Evolutionary conservation across 1,140 invertebrate species (phyloP).

Genomic region (Drosophila neocordata): DNA sequence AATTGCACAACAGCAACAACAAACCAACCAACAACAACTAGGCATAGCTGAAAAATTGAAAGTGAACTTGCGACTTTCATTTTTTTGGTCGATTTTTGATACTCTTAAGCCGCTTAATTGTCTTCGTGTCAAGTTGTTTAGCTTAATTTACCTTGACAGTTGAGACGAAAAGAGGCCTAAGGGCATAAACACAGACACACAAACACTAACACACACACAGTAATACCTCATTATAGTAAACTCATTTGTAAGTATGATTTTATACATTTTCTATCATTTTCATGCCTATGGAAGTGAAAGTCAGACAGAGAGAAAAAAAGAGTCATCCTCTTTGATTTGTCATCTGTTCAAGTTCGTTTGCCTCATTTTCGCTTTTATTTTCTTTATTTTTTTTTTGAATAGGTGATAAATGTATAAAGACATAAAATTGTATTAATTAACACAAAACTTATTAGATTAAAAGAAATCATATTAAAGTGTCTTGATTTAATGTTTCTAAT

Average conservation of each 20-base stretch:
- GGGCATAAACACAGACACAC: conserved; percentile 35
- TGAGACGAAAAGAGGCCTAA: conserved; percentile 37
- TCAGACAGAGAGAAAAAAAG: background rate
- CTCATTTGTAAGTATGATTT: conserved; percentile 66
- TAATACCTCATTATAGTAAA: conserved; percentile 17
- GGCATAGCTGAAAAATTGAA: conserved; percentile 65
- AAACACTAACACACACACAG: conserved; percentile 26
- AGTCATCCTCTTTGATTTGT: background rate
- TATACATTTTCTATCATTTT: conserved; percentile 31
- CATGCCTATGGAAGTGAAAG: conserved; percentile 60
- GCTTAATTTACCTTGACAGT: conserved; percentile 74
- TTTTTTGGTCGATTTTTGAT: conserved; percentile 65
- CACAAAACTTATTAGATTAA: no score
- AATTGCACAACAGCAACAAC: conserved; percentile 68
- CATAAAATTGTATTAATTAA: no score
- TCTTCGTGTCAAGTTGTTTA: conserved; percentile 74
- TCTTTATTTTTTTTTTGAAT: no score
- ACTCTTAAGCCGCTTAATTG: conserved; percentile 77
- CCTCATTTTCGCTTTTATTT: conserved; percentile 12
- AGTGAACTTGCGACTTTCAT: conserved; percentile 81
- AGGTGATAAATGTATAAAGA: no score
- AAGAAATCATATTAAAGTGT: no score
- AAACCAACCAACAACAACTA: conserved; percentile 19
- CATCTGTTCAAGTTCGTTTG: conserved; percentile 64
- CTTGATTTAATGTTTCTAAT: no score